Percentiles rank a stretch among this genome's conserved stretches.
phyloP scores from a whole-genome alignment of 2,113 vertebrate genomes.

The Aix galericulata region DNA sequence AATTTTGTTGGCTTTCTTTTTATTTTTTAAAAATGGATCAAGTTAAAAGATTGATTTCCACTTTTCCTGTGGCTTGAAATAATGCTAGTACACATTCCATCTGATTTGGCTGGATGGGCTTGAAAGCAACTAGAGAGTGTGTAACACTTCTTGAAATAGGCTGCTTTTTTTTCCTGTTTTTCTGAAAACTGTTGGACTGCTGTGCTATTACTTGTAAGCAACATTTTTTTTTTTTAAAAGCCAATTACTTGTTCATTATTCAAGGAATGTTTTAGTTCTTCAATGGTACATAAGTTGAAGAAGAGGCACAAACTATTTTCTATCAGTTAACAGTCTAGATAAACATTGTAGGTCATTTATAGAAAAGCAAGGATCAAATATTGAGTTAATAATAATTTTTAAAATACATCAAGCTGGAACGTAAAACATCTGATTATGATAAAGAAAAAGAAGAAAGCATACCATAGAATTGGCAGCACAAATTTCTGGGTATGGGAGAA shows the following conservation, averaged over 20 bases:
- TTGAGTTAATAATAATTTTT: neutral
- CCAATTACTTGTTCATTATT: neutral
- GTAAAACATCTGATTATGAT: neutral
- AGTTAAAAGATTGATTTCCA: neutral
- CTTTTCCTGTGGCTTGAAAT: neutral
- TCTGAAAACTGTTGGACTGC: neutral
- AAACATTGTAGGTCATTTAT: neutral
- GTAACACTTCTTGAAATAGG: neutral
- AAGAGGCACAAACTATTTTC: neutral
- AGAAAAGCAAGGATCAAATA: neutral
- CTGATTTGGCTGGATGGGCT: neutral
- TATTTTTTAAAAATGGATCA: neutral
- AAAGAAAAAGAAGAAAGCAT: neutral
- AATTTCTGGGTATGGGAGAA: neutral
- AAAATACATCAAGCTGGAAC: neutral
- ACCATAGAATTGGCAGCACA: neutral
- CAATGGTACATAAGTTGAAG: too few species aligned
- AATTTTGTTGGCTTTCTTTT: neutral
- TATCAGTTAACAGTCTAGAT: neutral
- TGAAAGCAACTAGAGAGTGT: neutral
- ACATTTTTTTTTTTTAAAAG: neutral
- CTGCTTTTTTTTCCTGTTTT: neutral
- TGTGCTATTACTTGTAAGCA: neutral
- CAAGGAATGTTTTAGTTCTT: neutral
- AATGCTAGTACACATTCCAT: neutral